Evolutionary conservation across 2,888 invertebrate species (phyloP), one percentile per base, ranked within the genome.

Genomic region (Hemithea aestivaria): DNA sequence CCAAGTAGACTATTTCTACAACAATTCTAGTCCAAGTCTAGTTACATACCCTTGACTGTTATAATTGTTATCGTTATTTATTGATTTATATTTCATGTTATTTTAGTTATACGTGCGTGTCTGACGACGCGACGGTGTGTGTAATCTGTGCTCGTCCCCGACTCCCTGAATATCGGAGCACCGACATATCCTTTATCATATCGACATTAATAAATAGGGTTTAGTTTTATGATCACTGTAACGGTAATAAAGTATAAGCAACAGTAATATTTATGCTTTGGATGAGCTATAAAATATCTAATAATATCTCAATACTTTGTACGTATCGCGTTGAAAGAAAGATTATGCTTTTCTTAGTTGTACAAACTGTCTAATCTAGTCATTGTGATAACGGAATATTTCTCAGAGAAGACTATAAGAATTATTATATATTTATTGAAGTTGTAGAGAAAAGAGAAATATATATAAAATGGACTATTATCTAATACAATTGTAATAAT

Each of bases 1-100:
- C 95, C 20, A 96, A 95, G 80, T 95, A 87, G 71, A 72, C 35
- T 40, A 39, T 38, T 28, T 32, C 35, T 39, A 45, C 21, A 49
- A 41, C n/a, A 22, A 26, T 39, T 45, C 48, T 45, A 48, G 42
- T 50, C 45, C 53, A 53, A 69, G 63, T 69, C 66, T 55, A 58
- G 66, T 63, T 67, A 71, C n/a, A n/a, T n/a, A n/a, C n/a, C 65
- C 65, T 59, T 52, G 39, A 51, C 48, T 37, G 49, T 54, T 44
- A 30, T n/a, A n/a, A n/a, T 51, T 45, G 48, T 51, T 55, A 43
- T 49, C 53, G 48, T 53, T 59, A 55, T 51, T 53, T 44, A 30
- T 26, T 24, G 2, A 3, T 24, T 31, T 35, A 21, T 9, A 30
- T 21, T 25, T 10, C 16, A 25, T 21, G 21, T 32, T 36, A 33